Evolutionary conservation across 2,888 invertebrate species (phyloP).

Genomic region (Schizotus pectinicornis): DNA sequence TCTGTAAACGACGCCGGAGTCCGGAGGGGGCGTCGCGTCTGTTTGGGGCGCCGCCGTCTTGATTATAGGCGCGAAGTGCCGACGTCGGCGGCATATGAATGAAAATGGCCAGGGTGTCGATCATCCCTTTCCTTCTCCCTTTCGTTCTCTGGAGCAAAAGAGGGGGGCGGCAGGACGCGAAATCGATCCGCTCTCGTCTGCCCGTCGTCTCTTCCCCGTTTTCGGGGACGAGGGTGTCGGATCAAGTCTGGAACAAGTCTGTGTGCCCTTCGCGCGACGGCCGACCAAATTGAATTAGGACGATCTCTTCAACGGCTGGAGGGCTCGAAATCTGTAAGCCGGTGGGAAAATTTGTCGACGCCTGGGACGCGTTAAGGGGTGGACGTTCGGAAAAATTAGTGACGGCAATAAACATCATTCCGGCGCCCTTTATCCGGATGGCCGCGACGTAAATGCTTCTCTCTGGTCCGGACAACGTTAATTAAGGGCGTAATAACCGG

Average conservation of each 20-base stretch:
- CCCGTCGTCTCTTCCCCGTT: constrained; percentile 19
- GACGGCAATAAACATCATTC: too few relatives aligned
- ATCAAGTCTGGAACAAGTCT: constrained; percentile 16
- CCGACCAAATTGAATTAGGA: constrained; percentile 11
- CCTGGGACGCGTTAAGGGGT: too few relatives aligned
- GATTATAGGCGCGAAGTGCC: constrained; percentile 14
- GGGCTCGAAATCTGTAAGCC: constrained; percentile 9
- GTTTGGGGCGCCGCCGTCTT: neutral
- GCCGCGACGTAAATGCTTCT: neutral
- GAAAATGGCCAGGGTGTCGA: constrained; percentile 23
- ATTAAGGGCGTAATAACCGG: constrained; percentile 9
- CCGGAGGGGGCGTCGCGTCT: too few relatives aligned
- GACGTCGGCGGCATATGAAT: constrained; percentile 26
- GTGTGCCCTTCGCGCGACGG: constrained; percentile 5
- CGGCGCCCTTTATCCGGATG: too few relatives aligned
- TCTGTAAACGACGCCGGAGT: too few relatives aligned
- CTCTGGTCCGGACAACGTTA: neutral
- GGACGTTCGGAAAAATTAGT: neutral
- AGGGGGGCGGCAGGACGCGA: neutral
- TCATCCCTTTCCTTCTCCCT: constrained; percentile 13
- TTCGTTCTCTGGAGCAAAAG: neutral
- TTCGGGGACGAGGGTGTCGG: neutral
- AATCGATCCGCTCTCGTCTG: constrained; percentile 24
- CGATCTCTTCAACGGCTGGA: neutral
- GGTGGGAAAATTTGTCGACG: too few relatives aligned